A percentile compares a stretch with the other conserved stretches of the same genome.
Conservation (phyloP, 2,113 vertebrate species). For the Calidris pugnax region DNA sequence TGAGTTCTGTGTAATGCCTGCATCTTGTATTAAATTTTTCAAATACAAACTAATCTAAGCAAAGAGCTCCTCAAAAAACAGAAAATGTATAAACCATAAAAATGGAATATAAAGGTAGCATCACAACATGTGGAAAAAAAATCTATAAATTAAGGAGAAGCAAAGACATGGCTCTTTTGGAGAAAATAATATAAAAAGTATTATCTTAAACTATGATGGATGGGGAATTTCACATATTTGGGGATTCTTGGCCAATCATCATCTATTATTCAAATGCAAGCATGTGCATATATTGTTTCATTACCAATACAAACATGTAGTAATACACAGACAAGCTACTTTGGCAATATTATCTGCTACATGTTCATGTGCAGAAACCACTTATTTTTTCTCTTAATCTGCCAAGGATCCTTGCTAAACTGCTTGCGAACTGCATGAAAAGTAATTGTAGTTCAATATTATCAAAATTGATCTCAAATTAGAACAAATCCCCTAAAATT, state of each 20-base stretch:
- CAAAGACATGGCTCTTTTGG: background rate
- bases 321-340: background rate
- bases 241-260: background rate
- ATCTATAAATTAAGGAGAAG: background rate
- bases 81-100: background rate
- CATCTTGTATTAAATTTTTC: background rate
- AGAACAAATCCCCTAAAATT: background rate
- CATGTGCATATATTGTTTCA: background rate
- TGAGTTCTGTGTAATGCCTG: background rate
- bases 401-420: background rate
- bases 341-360: background rate
- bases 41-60: background rate
- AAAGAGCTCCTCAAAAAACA: background rate
- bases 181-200: background rate
- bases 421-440: background rate
- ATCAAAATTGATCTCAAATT: background rate
- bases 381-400: background rate
- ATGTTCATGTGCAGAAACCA: background rate
- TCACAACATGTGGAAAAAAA: background rate
- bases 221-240: background rate
- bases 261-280: background rate
- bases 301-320: background rate
- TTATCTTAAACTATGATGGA: background rate
- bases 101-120: background rate
- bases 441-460: background rate